Evolutionary conservation across 2,888 invertebrate species (phyloP), one percentile per base, ranked within the genome.

Genomic region (Herminia tarsipennalis): DNA sequence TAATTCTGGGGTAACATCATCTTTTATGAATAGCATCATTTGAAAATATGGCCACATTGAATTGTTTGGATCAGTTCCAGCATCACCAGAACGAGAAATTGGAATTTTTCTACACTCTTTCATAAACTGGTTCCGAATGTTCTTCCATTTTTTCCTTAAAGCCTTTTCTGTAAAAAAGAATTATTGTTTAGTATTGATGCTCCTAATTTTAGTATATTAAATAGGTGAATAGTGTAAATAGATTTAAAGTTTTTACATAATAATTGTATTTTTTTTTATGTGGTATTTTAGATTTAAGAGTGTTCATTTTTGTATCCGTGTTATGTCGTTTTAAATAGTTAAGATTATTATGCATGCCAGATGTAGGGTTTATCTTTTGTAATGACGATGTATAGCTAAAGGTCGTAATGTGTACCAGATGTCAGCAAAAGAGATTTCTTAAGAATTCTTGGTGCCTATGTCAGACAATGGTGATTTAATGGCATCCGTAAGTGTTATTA

Each of bases 141-240:
- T 60, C 44, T 56, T 64, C 56, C 59, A 64, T 58, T 56, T 64
- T 47, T 64, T 63, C 37, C 47, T 56, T 52, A 58, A 45, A 44
- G 33, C 49, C 35, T 48, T 57, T 48, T 46, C 55, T 59, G 56
- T 36, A 56, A 59, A 44, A 55, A 33, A 48, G 41, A 22, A 49
- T 36, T 43, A 30, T 39, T 47, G 21, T 39, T 54, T 48, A 53
- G 46, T 52, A 44, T 48, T 44, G 43, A 44, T 44, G 37, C 28
- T 22, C 18, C 24, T 32, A 32, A 43, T 29, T 43, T 21, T 22
- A n/a, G n/a, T n/a, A n/a, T n/a, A n/a, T n/a, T n/a, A n/a, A n/a
- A 41, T 28, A 37, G 20, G 37, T 37, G 28, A 37, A 20, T 37
- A 37, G 37, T 37, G 20, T 18, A 20, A 14, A 29, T 43, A 22